Conservation (phyloP, 2,797 vertebrate species). For the Acanthis flammea region DNA sequence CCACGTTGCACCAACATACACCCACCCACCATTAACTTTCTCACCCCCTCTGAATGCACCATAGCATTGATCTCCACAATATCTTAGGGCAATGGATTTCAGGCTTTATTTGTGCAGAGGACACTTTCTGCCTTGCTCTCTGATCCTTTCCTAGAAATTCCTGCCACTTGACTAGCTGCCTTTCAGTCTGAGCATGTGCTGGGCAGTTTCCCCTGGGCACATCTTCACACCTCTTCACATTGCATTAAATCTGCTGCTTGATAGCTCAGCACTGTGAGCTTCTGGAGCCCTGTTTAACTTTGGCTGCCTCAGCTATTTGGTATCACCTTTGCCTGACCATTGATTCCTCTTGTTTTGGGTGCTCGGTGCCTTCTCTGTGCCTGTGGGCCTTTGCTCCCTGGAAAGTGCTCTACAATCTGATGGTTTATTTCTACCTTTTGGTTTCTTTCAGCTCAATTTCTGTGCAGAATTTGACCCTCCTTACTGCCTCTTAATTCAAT, state of each 20-base stretch:
- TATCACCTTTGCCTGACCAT: accelerated
- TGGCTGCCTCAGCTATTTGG: background rate
- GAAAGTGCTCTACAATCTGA: background rate
- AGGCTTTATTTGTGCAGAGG: background rate
- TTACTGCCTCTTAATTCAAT: background rate
- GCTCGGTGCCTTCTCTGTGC: background rate
- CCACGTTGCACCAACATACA: background rate
- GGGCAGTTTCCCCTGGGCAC: background rate
- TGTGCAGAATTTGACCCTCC: background rate
- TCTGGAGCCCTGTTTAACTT: background rate
- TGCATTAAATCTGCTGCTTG: background rate
- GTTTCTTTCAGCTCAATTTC: background rate
- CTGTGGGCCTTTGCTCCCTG: background rate
- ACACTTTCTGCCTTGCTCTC: background rate
- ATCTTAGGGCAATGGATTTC: background rate
- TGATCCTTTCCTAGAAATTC: background rate
- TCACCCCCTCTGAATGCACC: background rate
- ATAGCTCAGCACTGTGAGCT: background rate
- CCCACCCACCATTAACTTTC: background rate
- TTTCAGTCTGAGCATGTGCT: background rate
- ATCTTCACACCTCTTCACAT: background rate
- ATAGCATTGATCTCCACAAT: accelerated
- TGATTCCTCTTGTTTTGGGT: background rate
- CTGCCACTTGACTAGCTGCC: background rate
- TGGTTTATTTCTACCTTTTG: background rate